These are phyloP conservation scores for Opisthograptis luteolata DNA, from an alignment of 2,888 invertebrate species.

Conservation along the genomic window DNA sequence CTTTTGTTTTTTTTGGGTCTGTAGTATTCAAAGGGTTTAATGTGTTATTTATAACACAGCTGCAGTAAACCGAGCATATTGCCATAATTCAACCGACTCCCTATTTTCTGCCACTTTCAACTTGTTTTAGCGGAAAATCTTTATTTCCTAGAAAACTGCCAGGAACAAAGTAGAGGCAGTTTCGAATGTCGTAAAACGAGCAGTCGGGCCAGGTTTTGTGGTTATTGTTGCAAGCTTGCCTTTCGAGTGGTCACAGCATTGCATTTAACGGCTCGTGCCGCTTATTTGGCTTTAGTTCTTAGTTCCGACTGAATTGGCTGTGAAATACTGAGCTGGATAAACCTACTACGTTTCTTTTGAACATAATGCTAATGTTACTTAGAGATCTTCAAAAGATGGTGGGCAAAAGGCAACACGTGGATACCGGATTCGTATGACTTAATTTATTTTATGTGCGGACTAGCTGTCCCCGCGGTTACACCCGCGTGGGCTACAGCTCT, in stretches of 20 bases:
- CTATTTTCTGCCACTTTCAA: not conserved
- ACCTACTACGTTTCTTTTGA: not conserved
- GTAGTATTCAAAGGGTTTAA: not conserved
- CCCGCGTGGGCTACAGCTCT: too few species aligned
- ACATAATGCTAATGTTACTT: too few species aligned
- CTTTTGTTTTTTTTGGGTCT: not conserved
- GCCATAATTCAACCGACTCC: slow-evolving; percentile 12
- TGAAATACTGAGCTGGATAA: not conserved
- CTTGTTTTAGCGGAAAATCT: slow-evolving; percentile 18
- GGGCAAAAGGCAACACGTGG: too few species aligned
- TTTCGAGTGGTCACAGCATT: not conserved
- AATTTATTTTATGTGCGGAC: too few species aligned
- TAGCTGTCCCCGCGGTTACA: too few species aligned
- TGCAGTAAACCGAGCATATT: slow-evolving; percentile 11
- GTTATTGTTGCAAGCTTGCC: slow-evolving; percentile 8
- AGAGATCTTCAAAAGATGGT: too few species aligned
- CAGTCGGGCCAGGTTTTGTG: slow-evolving; percentile 24
- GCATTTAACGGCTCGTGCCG: not conserved
- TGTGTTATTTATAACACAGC: slow-evolving; percentile 14
- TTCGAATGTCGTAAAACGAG: slow-evolving; percentile 28
- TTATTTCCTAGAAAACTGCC: slow-evolving; percentile 16
- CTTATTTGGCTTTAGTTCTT: not conserved
- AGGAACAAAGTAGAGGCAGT: slow-evolving; percentile 27
- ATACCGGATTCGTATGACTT: too few species aligned
- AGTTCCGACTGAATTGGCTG: too few species aligned